phyloP scores from a whole-genome alignment of 2,113 vertebrate genomes.

The Calypte anna region DNA sequence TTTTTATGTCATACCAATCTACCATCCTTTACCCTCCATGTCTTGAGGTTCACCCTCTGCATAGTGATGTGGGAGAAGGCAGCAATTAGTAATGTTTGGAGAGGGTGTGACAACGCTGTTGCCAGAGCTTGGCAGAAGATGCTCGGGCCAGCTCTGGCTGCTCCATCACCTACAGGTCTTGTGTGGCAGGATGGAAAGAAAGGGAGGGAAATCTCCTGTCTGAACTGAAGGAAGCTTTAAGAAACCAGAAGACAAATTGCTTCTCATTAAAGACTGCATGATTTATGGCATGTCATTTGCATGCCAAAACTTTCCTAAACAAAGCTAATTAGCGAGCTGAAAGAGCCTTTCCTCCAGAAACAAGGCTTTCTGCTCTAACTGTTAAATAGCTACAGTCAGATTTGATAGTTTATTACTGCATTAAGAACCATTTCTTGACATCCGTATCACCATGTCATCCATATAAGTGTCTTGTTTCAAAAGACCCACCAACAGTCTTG shows the following conservation, averaged over 20 bases:
- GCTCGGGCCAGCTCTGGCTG: background rate
- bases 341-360: slow-evolving; percentile 58
- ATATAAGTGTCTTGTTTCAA: background rate
- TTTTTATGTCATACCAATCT: background rate
- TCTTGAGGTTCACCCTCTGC: background rate
- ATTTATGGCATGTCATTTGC: slow-evolving; percentile 71
- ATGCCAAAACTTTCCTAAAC: slow-evolving; percentile 67
- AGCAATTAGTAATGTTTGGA: background rate
- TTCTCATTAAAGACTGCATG: slow-evolving; percentile 52
- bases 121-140: background rate
- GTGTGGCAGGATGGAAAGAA: slow-evolving; percentile 8
- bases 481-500: background rate
- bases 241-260: slow-evolving; percentile 60
- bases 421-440: slow-evolving; percentile 29
- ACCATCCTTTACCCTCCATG: background rate
- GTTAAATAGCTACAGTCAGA: slow-evolving; percentile 50
- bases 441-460: background rate
- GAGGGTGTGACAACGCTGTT: background rate
- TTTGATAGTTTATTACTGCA: background rate
- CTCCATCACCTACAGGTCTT: slow-evolving; percentile 20
- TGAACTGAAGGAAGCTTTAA: slow-evolving; percentile 51
- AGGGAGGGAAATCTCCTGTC: background rate
- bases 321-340: slow-evolving; percentile 65
- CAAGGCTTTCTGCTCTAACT: slow-evolving; percentile 17
- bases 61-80: background rate